Percentiles rank a stretch among this genome's conserved stretches.
These are phyloP conservation scores for Phalera bucephala DNA, from an alignment of 2,888 invertebrate species.

Conservation along the genomic window DNA sequence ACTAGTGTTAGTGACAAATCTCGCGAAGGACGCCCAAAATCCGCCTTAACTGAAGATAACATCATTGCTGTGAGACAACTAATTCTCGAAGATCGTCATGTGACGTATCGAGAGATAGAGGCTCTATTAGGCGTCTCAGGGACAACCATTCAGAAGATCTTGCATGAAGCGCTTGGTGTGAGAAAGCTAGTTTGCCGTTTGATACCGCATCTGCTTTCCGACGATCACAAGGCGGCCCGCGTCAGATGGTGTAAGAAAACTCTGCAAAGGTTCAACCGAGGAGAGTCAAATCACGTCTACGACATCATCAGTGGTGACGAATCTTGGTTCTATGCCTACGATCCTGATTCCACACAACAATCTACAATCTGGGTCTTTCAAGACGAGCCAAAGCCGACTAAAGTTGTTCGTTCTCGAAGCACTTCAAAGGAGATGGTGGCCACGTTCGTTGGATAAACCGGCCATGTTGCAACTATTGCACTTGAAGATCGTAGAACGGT, in stretches of 20 bases:
- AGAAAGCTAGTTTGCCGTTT: no score
- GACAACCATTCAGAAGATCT: slow-evolving; percentile 17
- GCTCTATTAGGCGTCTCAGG: slow-evolving; percentile 17
- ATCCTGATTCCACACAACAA: no score
- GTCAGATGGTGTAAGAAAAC: no score
- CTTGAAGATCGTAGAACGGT: no score
- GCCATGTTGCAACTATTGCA: slow-evolving; percentile 12
- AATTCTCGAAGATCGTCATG: slow-evolving; percentile 22
- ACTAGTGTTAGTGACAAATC: slow-evolving; percentile 18
- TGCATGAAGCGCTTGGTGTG: no score
- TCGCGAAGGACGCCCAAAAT: slow-evolving; percentile 7
- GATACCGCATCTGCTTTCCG: no score
- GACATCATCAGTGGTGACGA: no score
- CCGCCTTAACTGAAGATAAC: slow-evolving; percentile 14
- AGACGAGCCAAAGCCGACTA: background rate
- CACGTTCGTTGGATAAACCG: slow-evolving; percentile 14
- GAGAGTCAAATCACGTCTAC: no score
- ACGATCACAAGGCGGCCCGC: no score
- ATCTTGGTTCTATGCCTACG: no score
- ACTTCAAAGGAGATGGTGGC: slow-evolving; percentile 17
- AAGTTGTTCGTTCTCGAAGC: slow-evolving; percentile 4
- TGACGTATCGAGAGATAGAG: slow-evolving; percentile 22
- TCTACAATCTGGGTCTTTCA: no score
- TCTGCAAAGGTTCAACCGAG: no score
- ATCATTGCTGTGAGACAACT: slow-evolving; percentile 17